A percentile compares a stretch with the other conserved stretches of the same genome.
These are phyloP conservation scores for Bufo gargarizans DNA, from an alignment of 2,113 vertebrate species.

Conservation along the genomic window DNA sequence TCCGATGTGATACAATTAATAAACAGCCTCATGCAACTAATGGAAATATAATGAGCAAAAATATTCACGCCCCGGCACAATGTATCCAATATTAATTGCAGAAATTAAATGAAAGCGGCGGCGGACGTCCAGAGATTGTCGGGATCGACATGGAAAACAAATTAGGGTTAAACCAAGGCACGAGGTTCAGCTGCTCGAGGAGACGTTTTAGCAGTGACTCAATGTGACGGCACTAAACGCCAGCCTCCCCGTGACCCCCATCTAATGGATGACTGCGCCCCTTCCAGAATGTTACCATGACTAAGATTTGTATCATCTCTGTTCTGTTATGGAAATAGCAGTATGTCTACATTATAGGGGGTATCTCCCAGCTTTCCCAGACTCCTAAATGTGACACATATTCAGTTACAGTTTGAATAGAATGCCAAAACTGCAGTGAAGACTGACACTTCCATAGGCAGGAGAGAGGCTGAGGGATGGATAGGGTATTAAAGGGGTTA, in stretches of 20 bases:
- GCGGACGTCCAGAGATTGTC: background rate
- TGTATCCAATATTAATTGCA: background rate
- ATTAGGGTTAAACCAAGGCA: background rate
- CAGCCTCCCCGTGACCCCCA: background rate
- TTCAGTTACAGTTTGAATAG: background rate
- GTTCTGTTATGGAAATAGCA: no score
- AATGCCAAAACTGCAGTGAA: background rate
- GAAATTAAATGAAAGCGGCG: background rate
- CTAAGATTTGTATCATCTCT: background rate
- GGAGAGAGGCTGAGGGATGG: background rate
- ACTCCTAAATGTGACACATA: no score
- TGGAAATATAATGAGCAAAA: background rate
- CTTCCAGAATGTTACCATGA: background rate
- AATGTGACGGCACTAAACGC: background rate
- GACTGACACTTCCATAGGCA: background rate
- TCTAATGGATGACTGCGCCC: background rate
- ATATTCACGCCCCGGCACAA: background rate
- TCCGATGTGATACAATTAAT: background rate
- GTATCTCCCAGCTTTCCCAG: no score
- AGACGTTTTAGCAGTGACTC: background rate
- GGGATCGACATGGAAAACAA: background rate
- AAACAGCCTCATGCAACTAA: background rate
- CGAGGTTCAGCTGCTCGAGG: background rate
- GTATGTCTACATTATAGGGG: no score
- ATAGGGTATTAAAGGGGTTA: no score